phyloP scores from a whole-genome alignment of 2,113 vertebrate species.

The Scomber colias region DNA sequence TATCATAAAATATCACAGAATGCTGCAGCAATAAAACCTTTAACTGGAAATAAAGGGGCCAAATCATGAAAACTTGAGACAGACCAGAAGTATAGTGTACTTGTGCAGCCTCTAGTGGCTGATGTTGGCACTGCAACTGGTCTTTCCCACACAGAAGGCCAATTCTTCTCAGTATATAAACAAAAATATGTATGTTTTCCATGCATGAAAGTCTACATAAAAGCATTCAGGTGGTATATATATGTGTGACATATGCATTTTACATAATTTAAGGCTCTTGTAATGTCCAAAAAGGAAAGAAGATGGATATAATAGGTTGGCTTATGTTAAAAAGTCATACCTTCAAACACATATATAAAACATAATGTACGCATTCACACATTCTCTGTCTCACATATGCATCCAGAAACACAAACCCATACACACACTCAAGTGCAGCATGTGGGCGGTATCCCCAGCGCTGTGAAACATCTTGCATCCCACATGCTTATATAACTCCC shows the following conservation, averaged over 20 bases:
- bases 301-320: not conserved
- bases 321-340: not conserved
- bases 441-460: conserved; percentile 75
- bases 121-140: conserved; percentile 20
- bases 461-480: conserved; percentile 84
- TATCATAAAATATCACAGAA: not conserved
- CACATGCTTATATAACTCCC: conserved; percentile 85
- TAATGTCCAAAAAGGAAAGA: not conserved
- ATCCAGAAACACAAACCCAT: conserved; percentile 46
- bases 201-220: not conserved
- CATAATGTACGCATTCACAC: conserved; percentile 57
- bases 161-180: too few species aligned
- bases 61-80: too few species aligned
- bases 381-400: conserved; percentile 64
- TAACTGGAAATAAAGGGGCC: too few species aligned
- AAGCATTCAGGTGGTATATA: not conserved
- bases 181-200: not conserved
- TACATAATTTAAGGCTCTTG: not conserved
- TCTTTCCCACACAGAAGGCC: not conserved
- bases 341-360: conserved; percentile 31
- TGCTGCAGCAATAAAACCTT: not conserved
- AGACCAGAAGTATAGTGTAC: not conserved
- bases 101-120: conserved; percentile 68
- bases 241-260: not conserved
- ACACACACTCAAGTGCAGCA: conserved; percentile 46